Conservation (phyloP, 2,888 invertebrate genomes). For the Eupithecia centaureata region DNA sequence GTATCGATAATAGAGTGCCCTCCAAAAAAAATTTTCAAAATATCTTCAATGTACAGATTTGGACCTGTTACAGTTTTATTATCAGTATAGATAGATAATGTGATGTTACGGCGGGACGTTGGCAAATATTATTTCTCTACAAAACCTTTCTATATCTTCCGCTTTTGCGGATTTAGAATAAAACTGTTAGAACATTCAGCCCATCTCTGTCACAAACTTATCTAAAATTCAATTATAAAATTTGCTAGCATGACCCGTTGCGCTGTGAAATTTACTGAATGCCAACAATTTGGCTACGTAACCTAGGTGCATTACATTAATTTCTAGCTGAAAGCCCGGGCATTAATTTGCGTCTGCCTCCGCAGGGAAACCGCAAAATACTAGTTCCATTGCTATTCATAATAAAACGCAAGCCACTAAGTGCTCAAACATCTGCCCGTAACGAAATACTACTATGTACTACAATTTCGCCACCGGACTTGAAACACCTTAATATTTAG, state of each 20-base stretch:
- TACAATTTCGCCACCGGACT: slow-evolving; percentile 26
- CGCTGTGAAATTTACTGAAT: slow-evolving; percentile 70
- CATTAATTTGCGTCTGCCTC: slow-evolving; percentile 81
- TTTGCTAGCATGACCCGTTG: slow-evolving; percentile 51
- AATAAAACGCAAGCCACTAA: slow-evolving; percentile 82
- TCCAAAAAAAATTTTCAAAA: too few species aligned
- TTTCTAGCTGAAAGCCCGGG: slow-evolving; percentile 79
- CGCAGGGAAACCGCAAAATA: slow-evolving; percentile 80
- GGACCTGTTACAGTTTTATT: too few species aligned
- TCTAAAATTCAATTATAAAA: slow-evolving; percentile 76
- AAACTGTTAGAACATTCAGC: slow-evolving; percentile 16
- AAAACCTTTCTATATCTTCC: not conserved
- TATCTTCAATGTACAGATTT: too few species aligned
- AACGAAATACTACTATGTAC: slow-evolving; percentile 71
- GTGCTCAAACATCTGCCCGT: slow-evolving; percentile 80
- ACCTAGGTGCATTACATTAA: slow-evolving; percentile 83
- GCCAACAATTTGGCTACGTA: slow-evolving; percentile 78
- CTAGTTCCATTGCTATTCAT: slow-evolving; percentile 82
- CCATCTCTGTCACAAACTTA: slow-evolving; percentile 41
- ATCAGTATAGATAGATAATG: too few species aligned
- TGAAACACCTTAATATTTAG: slow-evolving; percentile 11
- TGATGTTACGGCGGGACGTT: too few species aligned
- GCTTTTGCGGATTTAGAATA: not conserved
- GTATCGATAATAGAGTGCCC: too few species aligned
- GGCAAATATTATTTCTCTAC: not conserved